Conservation (phyloP, 2,888 invertebrate genomes). For the Theristus sp. region DNA sequence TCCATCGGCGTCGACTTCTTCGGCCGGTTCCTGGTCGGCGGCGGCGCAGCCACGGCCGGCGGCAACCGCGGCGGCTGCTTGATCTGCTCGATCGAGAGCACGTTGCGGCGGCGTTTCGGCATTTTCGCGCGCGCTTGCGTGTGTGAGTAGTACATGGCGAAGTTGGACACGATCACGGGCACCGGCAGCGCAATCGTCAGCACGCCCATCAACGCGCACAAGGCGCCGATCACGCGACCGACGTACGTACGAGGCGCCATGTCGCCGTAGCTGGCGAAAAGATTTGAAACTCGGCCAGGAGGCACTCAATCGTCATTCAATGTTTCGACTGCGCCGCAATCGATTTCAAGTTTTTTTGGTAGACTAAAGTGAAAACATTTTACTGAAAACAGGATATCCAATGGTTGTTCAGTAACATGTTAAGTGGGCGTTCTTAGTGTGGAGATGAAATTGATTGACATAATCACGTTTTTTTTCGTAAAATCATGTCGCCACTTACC, state of each 20-base stretch:
- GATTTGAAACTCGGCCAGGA: too few relatives aligned
- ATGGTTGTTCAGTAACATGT: too few relatives aligned
- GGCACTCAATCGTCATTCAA: not conserved
- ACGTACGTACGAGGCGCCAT: slow-evolving; percentile 8
- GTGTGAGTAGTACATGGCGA: slow-evolving; percentile 90
- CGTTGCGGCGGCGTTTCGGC: slow-evolving; percentile 69
- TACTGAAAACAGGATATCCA: too few relatives aligned
- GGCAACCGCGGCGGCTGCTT: slow-evolving; percentile 8
- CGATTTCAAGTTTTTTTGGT: too few relatives aligned
- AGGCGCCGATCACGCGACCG: slow-evolving; percentile 48
- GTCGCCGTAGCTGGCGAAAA: slow-evolving; percentile 8
- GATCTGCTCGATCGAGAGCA: slow-evolving; percentile 62
- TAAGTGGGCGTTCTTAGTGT: too few relatives aligned
- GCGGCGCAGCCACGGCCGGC: not conserved
- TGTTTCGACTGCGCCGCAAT: not conserved
- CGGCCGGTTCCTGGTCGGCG: not conserved
- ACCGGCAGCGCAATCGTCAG: slow-evolving; percentile 85
- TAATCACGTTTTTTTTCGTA: too few relatives aligned
- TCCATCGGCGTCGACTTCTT: too few relatives aligned
- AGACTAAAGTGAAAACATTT: too few relatives aligned
- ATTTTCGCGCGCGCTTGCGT: slow-evolving; percentile 90
- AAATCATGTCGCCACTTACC: too few relatives aligned
- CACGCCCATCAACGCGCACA: slow-evolving; percentile 75
- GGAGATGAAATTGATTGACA: too few relatives aligned
- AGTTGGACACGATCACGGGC: slow-evolving; percentile 82